Conservation (phyloP, 2,113 vertebrate genomes). For the Corapipo altera region DNA sequence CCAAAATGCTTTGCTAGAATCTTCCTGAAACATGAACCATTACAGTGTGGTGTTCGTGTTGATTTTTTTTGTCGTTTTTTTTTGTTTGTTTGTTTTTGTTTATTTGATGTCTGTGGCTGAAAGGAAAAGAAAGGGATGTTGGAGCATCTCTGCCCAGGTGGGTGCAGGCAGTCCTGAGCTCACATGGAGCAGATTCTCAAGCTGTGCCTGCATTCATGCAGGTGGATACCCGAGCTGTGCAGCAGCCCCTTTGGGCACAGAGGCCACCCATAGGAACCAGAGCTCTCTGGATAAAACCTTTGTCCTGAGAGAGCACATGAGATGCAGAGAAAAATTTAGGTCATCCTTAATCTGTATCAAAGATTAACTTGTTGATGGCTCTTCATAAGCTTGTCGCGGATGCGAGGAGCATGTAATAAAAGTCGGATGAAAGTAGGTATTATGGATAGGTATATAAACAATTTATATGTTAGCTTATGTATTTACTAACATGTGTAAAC, state of each 20-base stretch:
- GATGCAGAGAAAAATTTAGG: not conserved
- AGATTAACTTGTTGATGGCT: not conserved
- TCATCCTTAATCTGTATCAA: not conserved
- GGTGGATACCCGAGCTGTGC: not conserved
- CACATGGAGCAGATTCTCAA: rapidly evolving
- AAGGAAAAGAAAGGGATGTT: not conserved
- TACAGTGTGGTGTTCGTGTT: not conserved
- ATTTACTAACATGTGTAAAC: rapidly evolving
- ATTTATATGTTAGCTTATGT: not conserved
- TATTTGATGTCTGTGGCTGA: not conserved
- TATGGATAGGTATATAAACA: not conserved
- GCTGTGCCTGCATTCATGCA: not conserved
- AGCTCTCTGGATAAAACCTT: not conserved
- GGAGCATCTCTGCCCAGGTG: not conserved
- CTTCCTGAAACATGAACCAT: too few relatives aligned
- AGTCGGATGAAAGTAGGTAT: not conserved
- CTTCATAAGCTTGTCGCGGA: not conserved
- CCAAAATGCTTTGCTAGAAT: too few relatives aligned
- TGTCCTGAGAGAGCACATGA: not conserved
- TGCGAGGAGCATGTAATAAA: not conserved
- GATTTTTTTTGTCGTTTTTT: not conserved
- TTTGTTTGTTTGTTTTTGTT: not conserved
- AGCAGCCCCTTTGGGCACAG: not conserved
- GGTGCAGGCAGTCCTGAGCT: not conserved
- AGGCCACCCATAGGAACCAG: not conserved